Percentiles rank a stretch among this genome's conserved stretches.
phyloP scores from a whole-genome alignment of 2,888 invertebrate species.

The Ptychoptera contaminata region DNA sequence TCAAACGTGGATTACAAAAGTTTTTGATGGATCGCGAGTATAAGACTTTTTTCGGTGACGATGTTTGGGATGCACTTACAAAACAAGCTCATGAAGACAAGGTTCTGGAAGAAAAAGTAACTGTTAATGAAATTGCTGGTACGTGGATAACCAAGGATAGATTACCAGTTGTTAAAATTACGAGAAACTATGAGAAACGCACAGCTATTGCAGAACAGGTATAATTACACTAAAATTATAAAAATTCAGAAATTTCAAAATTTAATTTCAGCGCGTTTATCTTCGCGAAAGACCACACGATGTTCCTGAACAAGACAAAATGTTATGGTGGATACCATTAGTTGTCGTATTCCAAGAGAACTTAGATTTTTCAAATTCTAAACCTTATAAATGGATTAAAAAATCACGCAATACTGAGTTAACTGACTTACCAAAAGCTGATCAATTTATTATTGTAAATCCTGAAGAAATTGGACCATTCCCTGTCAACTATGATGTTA shows the following conservation, averaged over 20 bases:
- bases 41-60: conserved; percentile 60
- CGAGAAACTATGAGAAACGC: conserved; percentile 47
- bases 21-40: conserved; percentile 54
- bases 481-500: conserved; percentile 65
- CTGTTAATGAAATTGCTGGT: conserved; percentile 53
- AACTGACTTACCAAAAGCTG: conserved; percentile 35
- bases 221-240: neutral
- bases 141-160: conserved; percentile 74
- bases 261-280: conserved; percentile 41
- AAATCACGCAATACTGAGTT: conserved; percentile 38
- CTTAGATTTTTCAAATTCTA: conserved; percentile 40
- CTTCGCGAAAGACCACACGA: conserved; percentile 57
- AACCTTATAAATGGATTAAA: conserved; percentile 47
- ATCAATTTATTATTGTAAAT: conserved; percentile 61
- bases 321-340: conserved; percentile 61
- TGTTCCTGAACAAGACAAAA: conserved; percentile 50
- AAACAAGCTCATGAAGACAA: conserved; percentile 45
- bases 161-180: conserved; percentile 56
- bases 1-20: conserved; percentile 53
- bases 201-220: conserved; percentile 36
- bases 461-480: conserved; percentile 74
- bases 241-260: conserved; percentile 9
- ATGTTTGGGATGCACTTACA: conserved; percentile 62
- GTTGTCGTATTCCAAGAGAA: conserved; percentile 42
- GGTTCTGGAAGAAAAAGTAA: conserved; percentile 37